These are phyloP conservation scores for Polyommatus icarus DNA, from an alignment of 2,888 invertebrate species.

Conservation along the genomic window DNA sequence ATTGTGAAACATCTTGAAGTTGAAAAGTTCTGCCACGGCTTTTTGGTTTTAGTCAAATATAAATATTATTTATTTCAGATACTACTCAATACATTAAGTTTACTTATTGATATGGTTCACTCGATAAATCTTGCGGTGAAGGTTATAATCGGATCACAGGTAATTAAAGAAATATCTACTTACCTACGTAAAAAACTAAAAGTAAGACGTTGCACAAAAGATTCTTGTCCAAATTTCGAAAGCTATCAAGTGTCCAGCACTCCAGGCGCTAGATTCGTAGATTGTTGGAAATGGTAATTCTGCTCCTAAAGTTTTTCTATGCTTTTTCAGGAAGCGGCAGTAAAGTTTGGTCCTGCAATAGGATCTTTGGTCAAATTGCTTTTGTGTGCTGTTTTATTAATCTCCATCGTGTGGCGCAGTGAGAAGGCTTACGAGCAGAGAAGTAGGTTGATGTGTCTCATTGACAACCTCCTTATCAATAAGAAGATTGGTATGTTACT, in stretches of 20 bases:
- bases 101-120: constrained; percentile 63
- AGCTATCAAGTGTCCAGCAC: too few relatives aligned
- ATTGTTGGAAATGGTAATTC: too few relatives aligned
- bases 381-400: constrained; percentile 52
- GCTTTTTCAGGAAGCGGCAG: constrained; percentile 48
- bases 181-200: too few relatives aligned
- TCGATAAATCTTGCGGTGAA: constrained; percentile 58
- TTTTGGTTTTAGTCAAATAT: too few relatives aligned
- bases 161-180: constrained; percentile 38
- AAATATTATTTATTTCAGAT: constrained; percentile 52
- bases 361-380: constrained; percentile 53
- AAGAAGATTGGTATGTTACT: constrained; percentile 55
- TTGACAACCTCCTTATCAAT: constrained; percentile 57
- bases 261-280: too few relatives aligned
- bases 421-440: constrained; percentile 56
- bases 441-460: constrained; percentile 52
- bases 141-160: constrained; percentile 56
- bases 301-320: background rate
- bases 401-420: constrained; percentile 55
- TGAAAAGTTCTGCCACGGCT: too few relatives aligned
- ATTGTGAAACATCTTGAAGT: background rate
- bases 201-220: too few relatives aligned
- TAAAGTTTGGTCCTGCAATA: constrained; percentile 52
- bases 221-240: too few relatives aligned
- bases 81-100: constrained; percentile 58